Percentiles rank a stretch among this genome's conserved stretches.
Evolutionary conservation across 2,113 vertebrate genomes (phyloP).

Genomic region (Saguinus midas): DNA sequence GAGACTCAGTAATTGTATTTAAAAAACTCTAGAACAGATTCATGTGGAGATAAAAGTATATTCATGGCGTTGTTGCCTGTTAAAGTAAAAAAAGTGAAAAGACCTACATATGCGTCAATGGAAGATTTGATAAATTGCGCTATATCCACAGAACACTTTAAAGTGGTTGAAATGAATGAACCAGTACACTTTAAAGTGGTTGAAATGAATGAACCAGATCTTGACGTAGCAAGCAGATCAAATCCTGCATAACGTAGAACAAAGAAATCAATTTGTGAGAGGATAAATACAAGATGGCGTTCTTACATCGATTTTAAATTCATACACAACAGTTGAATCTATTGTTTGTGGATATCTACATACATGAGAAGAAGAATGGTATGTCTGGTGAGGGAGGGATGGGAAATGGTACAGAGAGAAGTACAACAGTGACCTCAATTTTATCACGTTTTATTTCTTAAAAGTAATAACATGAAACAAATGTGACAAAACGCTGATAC

Average conservation of each 20-base stretch:
- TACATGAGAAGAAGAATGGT: background rate
- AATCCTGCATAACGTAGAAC: background rate
- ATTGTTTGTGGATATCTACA: background rate
- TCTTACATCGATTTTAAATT: background rate
- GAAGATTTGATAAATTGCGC: background rate
- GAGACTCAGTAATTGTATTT: background rate
- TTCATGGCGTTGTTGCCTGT: background rate
- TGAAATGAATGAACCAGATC: background rate
- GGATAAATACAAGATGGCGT: background rate
- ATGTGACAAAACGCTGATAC: background rate
- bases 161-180: background rate
- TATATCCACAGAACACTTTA: background rate
- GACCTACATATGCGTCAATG: background rate
- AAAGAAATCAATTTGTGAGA: background rate
- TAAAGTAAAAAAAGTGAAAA: background rate
- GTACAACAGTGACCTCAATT: accelerated
- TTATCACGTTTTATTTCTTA: background rate
- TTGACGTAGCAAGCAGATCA: background rate
- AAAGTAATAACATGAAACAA: background rate
- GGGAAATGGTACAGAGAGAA: background rate
- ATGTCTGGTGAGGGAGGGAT: background rate
- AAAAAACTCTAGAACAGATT: background rate
- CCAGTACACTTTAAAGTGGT: background rate
- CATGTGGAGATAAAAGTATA: background rate
- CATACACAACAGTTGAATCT: background rate